Base-by-base conservation (phyloP, 2,888 invertebrate genomes). In the Nemotelus nigrinus region DNA sequence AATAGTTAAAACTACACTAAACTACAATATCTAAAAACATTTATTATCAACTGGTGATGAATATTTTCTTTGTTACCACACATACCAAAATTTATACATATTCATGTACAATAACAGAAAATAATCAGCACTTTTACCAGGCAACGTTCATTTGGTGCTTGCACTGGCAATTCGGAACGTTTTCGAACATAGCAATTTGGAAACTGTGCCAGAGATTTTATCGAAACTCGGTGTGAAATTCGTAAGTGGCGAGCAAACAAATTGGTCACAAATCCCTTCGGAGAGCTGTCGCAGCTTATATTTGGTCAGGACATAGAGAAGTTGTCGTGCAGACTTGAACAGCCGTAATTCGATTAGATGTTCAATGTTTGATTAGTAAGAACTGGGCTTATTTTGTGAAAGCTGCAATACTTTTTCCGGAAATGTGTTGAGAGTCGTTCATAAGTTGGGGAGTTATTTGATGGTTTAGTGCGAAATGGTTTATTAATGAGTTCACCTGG, bases 161-260 rank as follows among this genome's bases (percentile, higher is more conserved):
- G n/a, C 70, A 70, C 53, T 70, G 1, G 43, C 43, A 47, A 53
- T 70, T 10, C 70, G 25, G 10, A 39, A 50, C 50, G 41, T 41
- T 68, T 53, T 47, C 60, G 8, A 25, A 4, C 10, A 50, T 7
- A 7, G 50, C 63, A 74, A 74, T 74, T 74, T 48, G 41, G 63
- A 63, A 74, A 63, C 63, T 48, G 50, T 48, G 47, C 63, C 47
- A 41, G 41, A 74, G 74, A 74, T 74, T 60, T 74, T 63, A 74
- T 74, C 74, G 44, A 57, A 74, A 4, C 63, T 5, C 47, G 43
- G 50, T 63, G 63, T 25, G 63, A 60, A 70, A 70, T 50, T 53
- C 44, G 44, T 74, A 74, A 74, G 74, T 74, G 74, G 74, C 50
- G 50, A 48, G 74, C 50, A 74, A 74, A 74, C 63, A 74, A 74